Percentiles rank a stretch among this genome's conserved stretches.
phyloP scores from a whole-genome alignment of 2,113 vertebrate species.

The Microcebus tavaratra region DNA sequence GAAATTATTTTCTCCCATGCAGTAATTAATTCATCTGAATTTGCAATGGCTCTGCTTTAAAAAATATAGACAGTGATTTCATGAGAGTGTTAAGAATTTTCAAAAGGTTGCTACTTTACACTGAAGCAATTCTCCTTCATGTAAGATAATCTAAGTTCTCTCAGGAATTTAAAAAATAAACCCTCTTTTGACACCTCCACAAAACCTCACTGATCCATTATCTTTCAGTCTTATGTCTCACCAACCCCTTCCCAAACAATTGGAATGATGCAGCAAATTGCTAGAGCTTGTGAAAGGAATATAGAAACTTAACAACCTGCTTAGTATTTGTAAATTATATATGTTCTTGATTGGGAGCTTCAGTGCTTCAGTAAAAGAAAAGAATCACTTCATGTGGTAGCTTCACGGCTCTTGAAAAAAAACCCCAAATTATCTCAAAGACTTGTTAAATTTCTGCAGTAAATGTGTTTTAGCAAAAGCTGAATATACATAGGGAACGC shows the following conservation, averaged over 20 bases:
- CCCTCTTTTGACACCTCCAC: not conserved
- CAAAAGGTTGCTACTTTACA: constrained; percentile 20
- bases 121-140: not conserved
- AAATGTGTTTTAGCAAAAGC: constrained; percentile 31
- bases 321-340: not conserved
- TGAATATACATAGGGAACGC: constrained; percentile 5
- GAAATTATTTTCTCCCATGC: not conserved
- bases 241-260: constrained; percentile 22
- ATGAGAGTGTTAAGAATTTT: constrained; percentile 19
- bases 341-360: not conserved
- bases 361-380: not conserved
- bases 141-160: not conserved
- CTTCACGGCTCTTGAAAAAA: constrained; percentile 51
- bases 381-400: not conserved
- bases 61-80: not conserved
- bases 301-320: not conserved
- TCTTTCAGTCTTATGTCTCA: not conserved
- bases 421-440: constrained; percentile 37
- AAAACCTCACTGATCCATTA: not conserved
- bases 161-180: not conserved
- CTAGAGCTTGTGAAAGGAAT: not conserved
- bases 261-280: not conserved
- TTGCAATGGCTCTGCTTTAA: not conserved
- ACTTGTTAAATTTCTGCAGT: constrained; percentile 36
- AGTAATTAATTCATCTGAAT: constrained; percentile 30